Conservation (phyloP, 2,797 vertebrate genomes). For the Nasua narica region DNA sequence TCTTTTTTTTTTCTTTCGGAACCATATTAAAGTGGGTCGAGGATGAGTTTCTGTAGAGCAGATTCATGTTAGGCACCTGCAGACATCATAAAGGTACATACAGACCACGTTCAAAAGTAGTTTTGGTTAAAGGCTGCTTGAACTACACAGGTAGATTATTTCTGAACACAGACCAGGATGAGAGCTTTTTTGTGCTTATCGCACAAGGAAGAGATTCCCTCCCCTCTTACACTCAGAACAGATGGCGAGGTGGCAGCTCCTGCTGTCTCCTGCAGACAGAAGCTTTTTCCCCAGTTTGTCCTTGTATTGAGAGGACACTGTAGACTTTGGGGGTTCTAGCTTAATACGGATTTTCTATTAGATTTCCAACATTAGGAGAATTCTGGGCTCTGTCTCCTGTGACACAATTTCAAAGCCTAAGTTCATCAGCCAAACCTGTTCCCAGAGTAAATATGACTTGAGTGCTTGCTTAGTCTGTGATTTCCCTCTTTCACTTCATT, state of each 20-base stretch:
- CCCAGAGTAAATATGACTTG: not conserved
- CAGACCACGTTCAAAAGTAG: not conserved
- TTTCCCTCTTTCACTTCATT: not conserved
- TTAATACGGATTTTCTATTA: not conserved
- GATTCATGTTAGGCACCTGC: not conserved
- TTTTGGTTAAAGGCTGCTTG: not conserved
- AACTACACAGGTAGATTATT: not conserved
- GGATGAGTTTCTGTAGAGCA: not conserved
- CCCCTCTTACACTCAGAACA: not conserved
- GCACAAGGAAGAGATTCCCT: not conserved
- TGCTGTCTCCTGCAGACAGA: not conserved
- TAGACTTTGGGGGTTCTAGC: not conserved
- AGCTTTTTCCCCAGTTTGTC: not conserved
- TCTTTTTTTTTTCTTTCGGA: not conserved
- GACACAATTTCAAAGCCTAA: not conserved
- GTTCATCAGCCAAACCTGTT: not conserved
- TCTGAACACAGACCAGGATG: not conserved
- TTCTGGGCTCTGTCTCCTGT: not conserved
- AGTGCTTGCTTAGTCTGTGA: not conserved
- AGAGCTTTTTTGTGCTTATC: not conserved
- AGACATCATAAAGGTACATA: not conserved
- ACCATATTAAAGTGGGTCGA: not conserved
- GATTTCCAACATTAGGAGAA: not conserved
- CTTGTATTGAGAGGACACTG: not conserved
- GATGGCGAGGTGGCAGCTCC: not conserved